Base-by-base conservation (phyloP, 2,797 vertebrate genomes). In the Iguana delicatissima region DNA sequence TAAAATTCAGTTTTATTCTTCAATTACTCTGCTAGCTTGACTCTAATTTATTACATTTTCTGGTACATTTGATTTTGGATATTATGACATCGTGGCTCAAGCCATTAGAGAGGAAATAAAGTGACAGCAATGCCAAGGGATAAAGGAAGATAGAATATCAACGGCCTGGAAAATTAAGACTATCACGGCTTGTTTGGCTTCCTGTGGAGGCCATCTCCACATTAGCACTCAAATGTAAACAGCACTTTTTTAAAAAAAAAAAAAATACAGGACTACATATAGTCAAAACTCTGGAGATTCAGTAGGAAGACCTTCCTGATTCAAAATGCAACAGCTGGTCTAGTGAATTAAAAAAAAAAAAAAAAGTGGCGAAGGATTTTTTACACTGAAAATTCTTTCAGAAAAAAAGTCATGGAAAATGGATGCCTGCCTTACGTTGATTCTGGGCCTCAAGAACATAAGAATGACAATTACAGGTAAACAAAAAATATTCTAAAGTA, bases 31-130 rank as follows among this genome's bases (percentile, higher is more conserved):
- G 85, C 92, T 94, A 93, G 94, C 64, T 91, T 0, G 0, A 86
- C 69, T 95, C 93, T 96, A 96, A 95, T 96, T 95, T 96, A 95
- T 96, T 96, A 50, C 88, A 96, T 96, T 96, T 96, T 95, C 96
- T 94, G 93, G 94, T 96, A 95, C 93, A 93, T 96, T 96, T 96
- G 92, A 93, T 95, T 96, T 96, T 94, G 89, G 91, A 91, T 96
- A 96, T 94, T 95, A 95, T 85, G 92, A 95, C 92, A 94, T 92
- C 87, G 88, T 84, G 90, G 93, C 90, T 96, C 90, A 93, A 67
- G 87, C 90, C 92, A 95, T 93, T 95, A 95, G 90, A 96, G 87
- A 92, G 59, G 87, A 95, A 96, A 95, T 87, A 93, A 95, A 96
- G 94, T 29, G 69, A 89, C 86, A 79, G 90, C 80, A 81, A 94